Evolutionary conservation across 2,113 vertebrate genomes (phyloP).

Genomic region (Indicator maculatus): DNA sequence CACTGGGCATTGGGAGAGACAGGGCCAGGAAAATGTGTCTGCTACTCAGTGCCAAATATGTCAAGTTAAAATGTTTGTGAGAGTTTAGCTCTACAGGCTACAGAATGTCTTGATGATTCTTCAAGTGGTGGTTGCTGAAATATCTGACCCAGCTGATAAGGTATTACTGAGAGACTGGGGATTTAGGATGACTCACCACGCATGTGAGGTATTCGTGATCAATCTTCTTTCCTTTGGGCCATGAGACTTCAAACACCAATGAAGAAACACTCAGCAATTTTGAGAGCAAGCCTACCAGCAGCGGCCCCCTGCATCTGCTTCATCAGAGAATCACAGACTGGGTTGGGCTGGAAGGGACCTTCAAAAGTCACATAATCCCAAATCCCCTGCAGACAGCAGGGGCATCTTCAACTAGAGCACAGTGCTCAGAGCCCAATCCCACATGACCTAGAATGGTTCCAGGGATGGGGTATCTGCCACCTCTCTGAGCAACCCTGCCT

Average conservation of each 20-base stretch:
- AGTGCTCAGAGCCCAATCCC: not conserved
- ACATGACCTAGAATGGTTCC: rapidly evolving
- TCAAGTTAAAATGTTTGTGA: not conserved
- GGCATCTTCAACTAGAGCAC: rapidly evolving
- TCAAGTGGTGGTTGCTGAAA: not conserved
- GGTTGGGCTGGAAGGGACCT: not conserved
- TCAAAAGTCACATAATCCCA: rapidly evolving
- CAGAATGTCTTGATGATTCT: not conserved
- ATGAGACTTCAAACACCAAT: not conserved
- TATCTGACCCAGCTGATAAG: not conserved
- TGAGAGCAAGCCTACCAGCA: not conserved
- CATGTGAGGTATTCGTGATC: not conserved
- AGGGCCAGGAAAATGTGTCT: not conserved
- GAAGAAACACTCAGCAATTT: not conserved
- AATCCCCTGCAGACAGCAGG: not conserved
- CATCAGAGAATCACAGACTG: not conserved
- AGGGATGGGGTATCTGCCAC: not conserved
- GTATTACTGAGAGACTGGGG: not conserved
- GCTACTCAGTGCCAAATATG: not conserved
- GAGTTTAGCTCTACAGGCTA: not conserved
- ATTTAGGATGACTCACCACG: constrained; percentile 27
- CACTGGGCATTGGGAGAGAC: not conserved
- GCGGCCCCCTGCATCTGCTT: not conserved
- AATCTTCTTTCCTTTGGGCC: not conserved
- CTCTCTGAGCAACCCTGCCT: not conserved